Conservation (phyloP, 2,888 invertebrate species). For the Acanthococcus lagerstroemiae region DNA sequence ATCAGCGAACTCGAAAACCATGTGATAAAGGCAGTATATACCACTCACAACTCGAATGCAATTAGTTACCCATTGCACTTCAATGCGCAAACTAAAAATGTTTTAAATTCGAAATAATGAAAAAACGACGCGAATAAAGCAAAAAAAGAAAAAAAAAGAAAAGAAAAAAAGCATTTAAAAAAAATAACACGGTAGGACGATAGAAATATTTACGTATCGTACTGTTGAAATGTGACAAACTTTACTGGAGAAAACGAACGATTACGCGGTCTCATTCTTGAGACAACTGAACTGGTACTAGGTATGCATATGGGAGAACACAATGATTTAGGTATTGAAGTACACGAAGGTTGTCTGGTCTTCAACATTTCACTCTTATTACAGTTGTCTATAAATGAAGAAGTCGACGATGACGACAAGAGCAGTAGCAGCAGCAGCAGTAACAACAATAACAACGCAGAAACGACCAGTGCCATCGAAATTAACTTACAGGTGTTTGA, state of each 20-base stretch:
- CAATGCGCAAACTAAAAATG: neutral
- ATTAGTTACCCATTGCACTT: no score
- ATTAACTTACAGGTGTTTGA: no score
- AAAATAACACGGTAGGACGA: neutral
- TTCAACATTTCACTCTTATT: slow-evolving; percentile 10
- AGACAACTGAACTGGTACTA: slow-evolving; percentile 15
- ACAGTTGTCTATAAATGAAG: no score
- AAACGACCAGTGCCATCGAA: no score
- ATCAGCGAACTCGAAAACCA: no score
- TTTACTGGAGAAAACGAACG: slow-evolving; percentile 2
- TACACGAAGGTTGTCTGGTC: slow-evolving; percentile 19
- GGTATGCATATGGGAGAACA: slow-evolving; percentile 8
- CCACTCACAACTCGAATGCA: no score
- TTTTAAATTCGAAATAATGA: neutral
- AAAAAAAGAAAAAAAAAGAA: neutral
- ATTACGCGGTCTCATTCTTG: neutral
- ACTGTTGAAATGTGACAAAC: no score
- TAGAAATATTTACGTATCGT: no score
- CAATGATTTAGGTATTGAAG: neutral
- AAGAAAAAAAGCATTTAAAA: neutral
- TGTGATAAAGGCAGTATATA: no score
- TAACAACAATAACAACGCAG: no score
- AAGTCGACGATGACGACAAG: no score
- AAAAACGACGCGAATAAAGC: neutral
- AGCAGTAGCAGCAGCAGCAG: no score